phyloP scores from a whole-genome alignment of 1,140 invertebrate genomes.

The Papilio aristodemus region DNA sequence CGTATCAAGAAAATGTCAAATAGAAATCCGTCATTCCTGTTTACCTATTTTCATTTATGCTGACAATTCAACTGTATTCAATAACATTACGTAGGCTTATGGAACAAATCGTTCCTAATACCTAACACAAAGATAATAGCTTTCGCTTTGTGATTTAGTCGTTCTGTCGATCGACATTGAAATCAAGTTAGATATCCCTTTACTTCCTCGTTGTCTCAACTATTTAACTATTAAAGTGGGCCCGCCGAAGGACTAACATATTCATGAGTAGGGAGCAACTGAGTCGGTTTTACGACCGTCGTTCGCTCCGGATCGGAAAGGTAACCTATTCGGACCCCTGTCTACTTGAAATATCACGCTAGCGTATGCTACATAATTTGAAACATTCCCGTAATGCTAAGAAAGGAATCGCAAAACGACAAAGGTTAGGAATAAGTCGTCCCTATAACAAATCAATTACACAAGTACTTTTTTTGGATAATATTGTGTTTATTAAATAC shows the following conservation, averaged over 20 bases:
- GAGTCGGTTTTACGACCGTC: conserved; percentile 65
- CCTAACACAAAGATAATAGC: not conserved
- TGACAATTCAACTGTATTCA: too few relatives aligned
- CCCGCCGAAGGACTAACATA: conserved; percentile 63
- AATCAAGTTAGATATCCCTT: conserved; percentile 47
- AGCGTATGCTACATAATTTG: conserved; percentile 61
- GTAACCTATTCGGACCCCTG: conserved; percentile 54
- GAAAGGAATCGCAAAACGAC: conserved; percentile 38
- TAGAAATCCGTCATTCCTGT: too few relatives aligned
- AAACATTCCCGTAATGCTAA: conserved; percentile 46
- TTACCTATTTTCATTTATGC: too few relatives aligned
- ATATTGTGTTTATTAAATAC: not conserved
- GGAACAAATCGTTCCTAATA: not conserved
- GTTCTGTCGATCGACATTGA: conserved; percentile 30
- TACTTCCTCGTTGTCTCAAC: conserved; percentile 49
- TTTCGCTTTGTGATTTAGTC: conserved; percentile 4
- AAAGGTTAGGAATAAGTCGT: conserved; percentile 32
- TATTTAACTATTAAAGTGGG: conserved; percentile 74
- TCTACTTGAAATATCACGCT: conserved; percentile 59
- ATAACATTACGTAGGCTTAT: not conserved
- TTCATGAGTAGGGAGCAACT: conserved; percentile 70
- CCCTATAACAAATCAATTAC: not conserved
- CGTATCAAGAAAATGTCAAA: too few relatives aligned
- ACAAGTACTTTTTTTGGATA: not conserved
- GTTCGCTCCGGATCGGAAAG: conserved; percentile 64